Conservation (phyloP, 2,797 vertebrate genomes). For the Sparidentex hasta region DNA sequence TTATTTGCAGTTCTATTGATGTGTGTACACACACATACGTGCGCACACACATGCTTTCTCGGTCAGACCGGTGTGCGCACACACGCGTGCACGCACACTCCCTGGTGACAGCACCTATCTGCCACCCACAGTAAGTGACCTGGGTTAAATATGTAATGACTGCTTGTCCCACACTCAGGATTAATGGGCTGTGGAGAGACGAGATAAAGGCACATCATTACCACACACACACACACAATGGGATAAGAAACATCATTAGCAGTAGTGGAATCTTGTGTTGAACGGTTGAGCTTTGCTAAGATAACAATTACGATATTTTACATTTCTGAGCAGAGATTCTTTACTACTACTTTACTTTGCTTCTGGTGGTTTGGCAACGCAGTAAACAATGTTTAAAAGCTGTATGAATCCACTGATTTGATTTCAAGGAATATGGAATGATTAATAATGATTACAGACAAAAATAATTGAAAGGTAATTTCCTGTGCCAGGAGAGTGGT, state of each 20-base stretch:
- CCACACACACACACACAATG: slow-evolving; percentile 20
- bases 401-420: neutral
- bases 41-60: slow-evolving; percentile 1
- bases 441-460: slow-evolving; percentile 15
- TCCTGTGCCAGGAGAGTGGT: neutral
- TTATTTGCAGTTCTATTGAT: neutral
- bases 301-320: slow-evolving; percentile 34
- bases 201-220: slow-evolving; percentile 85
- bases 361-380: slow-evolving; percentile 19
- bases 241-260: slow-evolving; percentile 55
- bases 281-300: slow-evolving; percentile 12
- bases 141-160: slow-evolving; percentile 85
- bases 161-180: slow-evolving; percentile 83
- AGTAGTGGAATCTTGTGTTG: slow-evolving; percentile 18
- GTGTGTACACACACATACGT: neutral
- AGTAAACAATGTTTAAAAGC: slow-evolving; percentile 24
- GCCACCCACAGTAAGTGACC: slow-evolving; percentile 81
- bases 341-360: slow-evolving; percentile 2
- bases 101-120: slow-evolving; percentile 79
- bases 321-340: slow-evolving; percentile 30
- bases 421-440: slow-evolving; percentile 14
- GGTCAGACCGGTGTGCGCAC: neutral
- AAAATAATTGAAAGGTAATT: slow-evolving; percentile 12
- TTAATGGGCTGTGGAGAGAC: slow-evolving; percentile 81
- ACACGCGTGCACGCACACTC: slow-evolving; percentile 3